phyloP scores from a whole-genome alignment of 2,113 vertebrate species.

The Cyphotilapia sp. region DNA sequence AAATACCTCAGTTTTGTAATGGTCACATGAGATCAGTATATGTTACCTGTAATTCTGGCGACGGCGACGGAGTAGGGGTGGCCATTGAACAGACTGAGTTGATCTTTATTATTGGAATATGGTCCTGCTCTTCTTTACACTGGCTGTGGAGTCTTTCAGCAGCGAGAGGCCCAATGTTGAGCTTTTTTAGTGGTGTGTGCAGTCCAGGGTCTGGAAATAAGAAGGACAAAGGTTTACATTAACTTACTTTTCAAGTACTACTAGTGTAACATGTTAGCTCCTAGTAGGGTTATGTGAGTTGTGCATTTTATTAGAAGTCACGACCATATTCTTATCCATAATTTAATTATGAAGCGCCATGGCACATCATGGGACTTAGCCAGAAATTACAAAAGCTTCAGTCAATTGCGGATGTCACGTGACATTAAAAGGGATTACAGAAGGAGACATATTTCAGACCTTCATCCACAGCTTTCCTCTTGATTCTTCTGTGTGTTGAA shows the following conservation, averaged over 20 bases:
- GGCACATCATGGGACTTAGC: constrained; percentile 49
- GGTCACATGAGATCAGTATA: not conserved
- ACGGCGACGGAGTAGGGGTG: not conserved
- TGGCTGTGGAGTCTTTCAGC: not conserved
- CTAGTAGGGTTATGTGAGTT: not conserved
- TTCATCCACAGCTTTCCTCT: constrained; percentile 68
- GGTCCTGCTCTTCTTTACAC: constrained; percentile 69
- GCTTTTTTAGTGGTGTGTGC: constrained; percentile 13
- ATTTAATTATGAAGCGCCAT: constrained; percentile 4
- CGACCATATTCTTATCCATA: not conserved
- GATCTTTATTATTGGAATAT: constrained; percentile 70
- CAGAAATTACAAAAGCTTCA: not conserved
- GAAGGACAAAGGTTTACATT: not conserved
- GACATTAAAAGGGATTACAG: constrained; percentile 2
- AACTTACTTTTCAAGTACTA: accelerated
- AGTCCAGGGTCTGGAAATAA: constrained; percentile 34
- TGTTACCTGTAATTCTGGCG: constrained; percentile 43
- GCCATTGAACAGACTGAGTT: constrained; percentile 69
- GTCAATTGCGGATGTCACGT: constrained; percentile 7
- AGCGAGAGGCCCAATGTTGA: not conserved
- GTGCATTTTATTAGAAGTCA: not conserved
- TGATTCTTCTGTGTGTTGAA: constrained; percentile 27
- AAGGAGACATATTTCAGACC: constrained; percentile 48
- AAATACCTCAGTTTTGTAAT: not conserved
- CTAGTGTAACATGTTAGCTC: not conserved